A percentile compares a stretch with the other conserved stretches of the same genome.
These are phyloP conservation scores for Glyptemys insculpta DNA, from an alignment of 2,797 vertebrate species.

Conservation along the genomic window DNA sequence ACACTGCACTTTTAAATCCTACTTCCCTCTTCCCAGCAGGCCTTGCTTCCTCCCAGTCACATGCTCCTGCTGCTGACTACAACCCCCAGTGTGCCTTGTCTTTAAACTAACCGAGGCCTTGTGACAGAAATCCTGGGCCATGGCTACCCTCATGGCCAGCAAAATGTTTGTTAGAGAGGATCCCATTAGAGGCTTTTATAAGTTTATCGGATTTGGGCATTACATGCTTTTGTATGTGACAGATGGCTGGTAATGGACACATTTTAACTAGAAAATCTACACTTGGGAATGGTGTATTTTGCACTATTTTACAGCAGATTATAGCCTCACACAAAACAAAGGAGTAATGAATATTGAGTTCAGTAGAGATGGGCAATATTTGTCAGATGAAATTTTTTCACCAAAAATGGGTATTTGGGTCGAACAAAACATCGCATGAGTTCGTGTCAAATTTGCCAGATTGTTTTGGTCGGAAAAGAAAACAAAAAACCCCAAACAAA, in stretches of 20 bases:
- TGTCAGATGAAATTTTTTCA: background rate
- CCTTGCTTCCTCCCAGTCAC: background rate
- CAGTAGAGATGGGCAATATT: background rate
- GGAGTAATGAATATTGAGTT: background rate
- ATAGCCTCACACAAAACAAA: background rate
- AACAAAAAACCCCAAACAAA: too few species aligned
- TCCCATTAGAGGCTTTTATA: background rate
- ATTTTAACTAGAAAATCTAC: background rate
- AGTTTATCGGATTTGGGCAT: background rate
- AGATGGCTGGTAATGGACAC: background rate
- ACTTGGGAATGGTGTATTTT: background rate
- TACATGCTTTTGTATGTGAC: background rate
- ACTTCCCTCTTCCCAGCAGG: background rate
- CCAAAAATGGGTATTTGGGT: background rate
- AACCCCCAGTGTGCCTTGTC: background rate
- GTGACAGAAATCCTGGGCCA: background rate
- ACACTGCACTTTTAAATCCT: background rate
- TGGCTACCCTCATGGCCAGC: background rate
- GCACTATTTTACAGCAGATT: background rate
- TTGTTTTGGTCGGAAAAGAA: background rate
- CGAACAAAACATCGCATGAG: background rate
- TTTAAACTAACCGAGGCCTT: background rate
- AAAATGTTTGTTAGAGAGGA: background rate
- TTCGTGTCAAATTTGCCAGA: background rate
- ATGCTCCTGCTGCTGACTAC: background rate